phyloP scores from a whole-genome alignment of 2,113 vertebrate genomes.

The Antechinus flavipes region DNA sequence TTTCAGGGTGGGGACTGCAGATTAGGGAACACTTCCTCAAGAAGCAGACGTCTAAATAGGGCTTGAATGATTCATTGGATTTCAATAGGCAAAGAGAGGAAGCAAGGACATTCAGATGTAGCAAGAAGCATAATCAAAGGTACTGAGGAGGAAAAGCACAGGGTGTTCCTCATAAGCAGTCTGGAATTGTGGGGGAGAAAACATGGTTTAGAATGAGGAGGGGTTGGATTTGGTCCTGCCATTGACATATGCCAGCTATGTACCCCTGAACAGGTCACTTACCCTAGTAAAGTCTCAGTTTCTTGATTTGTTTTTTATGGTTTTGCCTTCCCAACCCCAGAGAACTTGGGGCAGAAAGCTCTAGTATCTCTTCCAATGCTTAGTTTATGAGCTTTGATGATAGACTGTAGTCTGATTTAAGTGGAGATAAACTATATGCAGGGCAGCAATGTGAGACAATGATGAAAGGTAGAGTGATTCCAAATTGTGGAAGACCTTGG shows the following conservation, averaged over 20 bases:
- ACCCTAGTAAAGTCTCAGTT: background rate
- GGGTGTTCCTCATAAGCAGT: background rate
- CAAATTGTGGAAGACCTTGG: background rate
- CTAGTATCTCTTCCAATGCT: background rate
- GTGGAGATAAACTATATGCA: background rate
- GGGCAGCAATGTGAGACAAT: background rate
- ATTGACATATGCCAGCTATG: background rate
- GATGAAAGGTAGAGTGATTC: background rate
- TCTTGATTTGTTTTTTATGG: background rate
- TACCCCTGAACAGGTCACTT: background rate
- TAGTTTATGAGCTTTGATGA: background rate
- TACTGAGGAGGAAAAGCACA: background rate
- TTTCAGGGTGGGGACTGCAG: background rate
- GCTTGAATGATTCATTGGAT: background rate
- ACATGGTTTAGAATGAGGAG: background rate
- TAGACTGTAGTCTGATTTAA: background rate
- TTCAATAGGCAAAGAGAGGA: background rate
- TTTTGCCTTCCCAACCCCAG: background rate
- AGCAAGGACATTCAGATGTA: background rate
- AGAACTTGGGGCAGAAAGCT: background rate
- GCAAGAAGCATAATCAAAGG: background rate
- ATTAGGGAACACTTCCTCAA: background rate
- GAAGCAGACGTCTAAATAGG: background rate
- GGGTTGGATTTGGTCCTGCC: background rate
- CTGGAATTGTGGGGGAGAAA: background rate